Percentiles rank a stretch among this genome's conserved stretches.
Conservation (phyloP, 2,888 invertebrate genomes). For the Philereme vetulata region DNA sequence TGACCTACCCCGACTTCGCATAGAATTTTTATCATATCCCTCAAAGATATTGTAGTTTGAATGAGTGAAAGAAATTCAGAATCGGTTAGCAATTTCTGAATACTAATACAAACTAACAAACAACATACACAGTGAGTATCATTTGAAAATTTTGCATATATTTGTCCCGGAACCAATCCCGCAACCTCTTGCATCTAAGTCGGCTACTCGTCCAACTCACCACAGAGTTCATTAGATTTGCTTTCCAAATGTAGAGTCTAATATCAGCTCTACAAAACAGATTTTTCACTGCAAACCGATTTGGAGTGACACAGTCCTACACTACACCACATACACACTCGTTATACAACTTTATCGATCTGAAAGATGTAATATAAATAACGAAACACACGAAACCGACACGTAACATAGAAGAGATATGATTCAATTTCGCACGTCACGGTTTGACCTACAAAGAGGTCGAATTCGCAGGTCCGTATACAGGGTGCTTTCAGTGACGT, state of each 20-base stretch:
- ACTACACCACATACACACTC: constrained; percentile 1
- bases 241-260: not conserved
- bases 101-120: too few relatives aligned
- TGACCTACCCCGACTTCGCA: too few relatives aligned
- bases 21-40: too few relatives aligned
- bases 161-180: too few relatives aligned
- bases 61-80: too few relatives aligned
- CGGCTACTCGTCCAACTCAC: too few relatives aligned
- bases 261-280: constrained; percentile 1
- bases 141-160: too few relatives aligned
- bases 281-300: constrained; percentile 4
- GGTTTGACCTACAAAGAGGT: constrained; percentile 69
- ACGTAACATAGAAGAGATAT: constrained; percentile 48
- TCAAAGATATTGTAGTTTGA: too few relatives aligned
- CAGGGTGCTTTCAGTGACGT: constrained; percentile 49
- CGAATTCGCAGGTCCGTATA: constrained; percentile 54
- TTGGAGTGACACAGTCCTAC: constrained; percentile 3
- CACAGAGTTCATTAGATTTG: too few relatives aligned
- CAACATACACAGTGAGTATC: too few relatives aligned
- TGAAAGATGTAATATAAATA: constrained; percentile 50
- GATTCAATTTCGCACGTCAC: constrained; percentile 52
- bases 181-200: too few relatives aligned
- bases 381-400: constrained; percentile 50
- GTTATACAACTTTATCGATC: constrained; percentile 55
- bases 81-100: too few relatives aligned